These are phyloP conservation scores for Hypotaenidia okinawae DNA, from an alignment of 2,797 vertebrate species.

Conservation along the genomic window DNA sequence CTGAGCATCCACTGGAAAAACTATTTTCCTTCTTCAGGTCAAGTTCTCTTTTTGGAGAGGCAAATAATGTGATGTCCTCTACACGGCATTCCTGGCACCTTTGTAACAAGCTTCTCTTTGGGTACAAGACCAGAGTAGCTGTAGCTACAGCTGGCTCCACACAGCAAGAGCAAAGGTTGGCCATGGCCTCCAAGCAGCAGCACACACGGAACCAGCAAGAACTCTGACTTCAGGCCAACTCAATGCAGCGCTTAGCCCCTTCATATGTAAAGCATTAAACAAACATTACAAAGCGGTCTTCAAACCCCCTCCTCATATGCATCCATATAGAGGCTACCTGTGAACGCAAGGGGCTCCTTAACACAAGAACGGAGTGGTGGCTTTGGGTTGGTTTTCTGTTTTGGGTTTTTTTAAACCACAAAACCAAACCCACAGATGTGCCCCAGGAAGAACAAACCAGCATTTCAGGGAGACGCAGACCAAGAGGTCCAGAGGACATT, in stretches of 20 bases:
- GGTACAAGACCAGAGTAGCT: not conserved
- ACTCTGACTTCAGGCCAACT: not conserved
- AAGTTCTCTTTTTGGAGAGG: not conserved
- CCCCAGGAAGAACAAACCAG: not conserved
- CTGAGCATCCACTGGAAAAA: not conserved
- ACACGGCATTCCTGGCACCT: not conserved
- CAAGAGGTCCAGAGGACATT: not conserved
- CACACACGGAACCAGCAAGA: not conserved
- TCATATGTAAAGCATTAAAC: not conserved
- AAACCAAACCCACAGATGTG: not conserved
- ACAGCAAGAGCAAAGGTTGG: not conserved
- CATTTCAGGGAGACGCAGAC: not conserved
- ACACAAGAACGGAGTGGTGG: not conserved
- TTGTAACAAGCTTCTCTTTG: not conserved
- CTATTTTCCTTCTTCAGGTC: not conserved
- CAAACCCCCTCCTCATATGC: not conserved
- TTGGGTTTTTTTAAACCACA: not conserved
- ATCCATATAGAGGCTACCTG: not conserved
- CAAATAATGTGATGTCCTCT: not conserved
- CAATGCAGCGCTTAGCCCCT: not conserved
- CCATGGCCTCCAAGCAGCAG: not conserved
- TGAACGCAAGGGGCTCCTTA: not conserved
- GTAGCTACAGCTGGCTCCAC: not conserved
- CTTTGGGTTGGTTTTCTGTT: no score
- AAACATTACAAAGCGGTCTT: not conserved